Conservation (phyloP, 2,113 vertebrate genomes). For the Penelope pileata region DNA sequence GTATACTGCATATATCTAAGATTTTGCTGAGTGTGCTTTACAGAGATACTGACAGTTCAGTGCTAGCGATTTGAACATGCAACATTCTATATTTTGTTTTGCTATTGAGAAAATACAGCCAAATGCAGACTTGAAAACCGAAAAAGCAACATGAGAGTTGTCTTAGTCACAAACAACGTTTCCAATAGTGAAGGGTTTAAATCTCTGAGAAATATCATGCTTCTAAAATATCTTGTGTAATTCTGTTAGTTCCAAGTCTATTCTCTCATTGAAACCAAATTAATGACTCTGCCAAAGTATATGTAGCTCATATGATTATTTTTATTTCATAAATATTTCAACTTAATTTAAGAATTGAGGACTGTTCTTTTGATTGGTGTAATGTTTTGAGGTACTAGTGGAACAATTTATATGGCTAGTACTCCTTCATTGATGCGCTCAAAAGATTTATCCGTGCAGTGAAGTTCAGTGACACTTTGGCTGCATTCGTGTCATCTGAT, state of each 20-base stretch:
- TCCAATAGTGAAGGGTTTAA: background rate
- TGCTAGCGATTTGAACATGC: background rate
- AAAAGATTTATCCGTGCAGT: background rate
- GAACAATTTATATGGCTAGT: background rate
- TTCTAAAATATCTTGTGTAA: background rate
- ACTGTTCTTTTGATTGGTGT: background rate
- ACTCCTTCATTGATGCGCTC: background rate
- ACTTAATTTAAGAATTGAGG: background rate
- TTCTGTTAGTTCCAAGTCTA: background rate
- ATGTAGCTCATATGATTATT: background rate
- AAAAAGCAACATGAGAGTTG: background rate
- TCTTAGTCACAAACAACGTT: background rate
- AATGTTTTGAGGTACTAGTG: background rate
- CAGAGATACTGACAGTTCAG: background rate
- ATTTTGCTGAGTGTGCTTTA: background rate
- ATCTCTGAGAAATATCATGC: background rate
- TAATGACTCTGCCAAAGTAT: background rate
- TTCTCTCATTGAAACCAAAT: background rate
- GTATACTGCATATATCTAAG: background rate
- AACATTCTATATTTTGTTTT: background rate
- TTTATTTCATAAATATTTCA: background rate
- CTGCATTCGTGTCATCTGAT: background rate
- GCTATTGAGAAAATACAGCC: background rate
- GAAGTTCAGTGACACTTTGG: too few species aligned
- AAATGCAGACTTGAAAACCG: background rate